These are phyloP conservation scores for Eupithecia subumbrata DNA, from an alignment of 2,888 invertebrate species.

Conservation along the genomic window DNA sequence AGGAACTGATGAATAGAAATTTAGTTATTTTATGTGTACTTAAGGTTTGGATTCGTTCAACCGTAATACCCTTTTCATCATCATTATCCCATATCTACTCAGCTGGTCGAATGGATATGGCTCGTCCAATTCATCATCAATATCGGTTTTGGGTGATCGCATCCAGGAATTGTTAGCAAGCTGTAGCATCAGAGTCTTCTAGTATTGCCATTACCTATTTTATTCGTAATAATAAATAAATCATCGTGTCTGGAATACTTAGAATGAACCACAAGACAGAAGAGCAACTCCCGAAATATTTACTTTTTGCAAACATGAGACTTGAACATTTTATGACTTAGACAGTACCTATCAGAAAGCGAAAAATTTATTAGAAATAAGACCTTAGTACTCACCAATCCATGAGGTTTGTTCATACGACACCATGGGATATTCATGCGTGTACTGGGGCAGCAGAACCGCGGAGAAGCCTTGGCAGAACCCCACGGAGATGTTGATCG, in stretches of 20 bases:
- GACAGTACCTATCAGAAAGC: neutral
- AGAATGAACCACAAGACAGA: neutral
- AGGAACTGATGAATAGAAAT: too few relatives aligned
- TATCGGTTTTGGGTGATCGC: too few relatives aligned
- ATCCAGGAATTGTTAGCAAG: too few relatives aligned
- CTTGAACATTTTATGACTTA: neutral
- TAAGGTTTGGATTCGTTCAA: too few relatives aligned
- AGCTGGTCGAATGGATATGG: too few relatives aligned
- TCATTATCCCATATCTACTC: too few relatives aligned
- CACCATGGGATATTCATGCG: conserved; percentile 79
- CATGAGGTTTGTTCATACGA: conserved; percentile 87
- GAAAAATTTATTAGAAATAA: neutral
- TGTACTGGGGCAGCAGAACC: conserved; percentile 88
- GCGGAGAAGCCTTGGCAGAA: conserved; percentile 91
- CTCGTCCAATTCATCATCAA: too few relatives aligned
- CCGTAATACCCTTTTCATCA: too few relatives aligned
- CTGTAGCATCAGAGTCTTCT: too few relatives aligned
- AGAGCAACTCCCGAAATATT: neutral
- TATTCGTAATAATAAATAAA: neutral
- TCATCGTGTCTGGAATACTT: neutral
- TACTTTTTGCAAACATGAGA: neutral
- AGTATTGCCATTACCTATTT: too few relatives aligned
- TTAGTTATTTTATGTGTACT: too few relatives aligned
- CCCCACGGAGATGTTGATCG: conserved; percentile 90
- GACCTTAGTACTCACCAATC: conserved; percentile 82